phyloP scores from a whole-genome alignment of 2,113 vertebrate species.

The Apodemus sylvaticus region DNA sequence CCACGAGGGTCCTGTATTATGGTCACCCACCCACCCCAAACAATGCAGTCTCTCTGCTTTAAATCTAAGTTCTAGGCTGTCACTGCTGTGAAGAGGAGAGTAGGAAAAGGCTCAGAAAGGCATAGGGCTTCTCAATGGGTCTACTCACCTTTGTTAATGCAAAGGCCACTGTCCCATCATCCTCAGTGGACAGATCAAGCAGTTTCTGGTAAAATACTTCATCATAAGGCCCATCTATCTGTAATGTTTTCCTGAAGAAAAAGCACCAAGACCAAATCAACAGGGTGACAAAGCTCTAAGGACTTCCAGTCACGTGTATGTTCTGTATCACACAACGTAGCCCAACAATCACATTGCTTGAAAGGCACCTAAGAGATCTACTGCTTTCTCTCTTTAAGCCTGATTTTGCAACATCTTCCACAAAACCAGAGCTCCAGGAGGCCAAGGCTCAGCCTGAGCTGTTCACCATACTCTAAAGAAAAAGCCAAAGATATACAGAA shows the following conservation, averaged over 20 bases:
- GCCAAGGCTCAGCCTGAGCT: neutral
- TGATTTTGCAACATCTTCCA: neutral
- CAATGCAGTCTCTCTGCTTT: neutral
- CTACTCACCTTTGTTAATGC: constrained; percentile 91
- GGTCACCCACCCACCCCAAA: neutral
- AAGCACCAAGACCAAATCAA: neutral
- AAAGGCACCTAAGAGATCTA: neutral
- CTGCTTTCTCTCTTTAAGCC: neutral
- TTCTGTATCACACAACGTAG: too few relatives aligned
- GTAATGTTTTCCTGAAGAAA: constrained; percentile 88
- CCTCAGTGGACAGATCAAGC: constrained; percentile 91
- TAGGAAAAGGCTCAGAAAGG: neutral
- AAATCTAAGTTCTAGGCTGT: neutral
- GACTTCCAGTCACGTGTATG: neutral
- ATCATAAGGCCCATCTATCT: constrained; percentile 95
- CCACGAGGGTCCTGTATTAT: neutral
- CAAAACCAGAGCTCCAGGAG: neutral
- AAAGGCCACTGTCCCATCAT: constrained; percentile 93
- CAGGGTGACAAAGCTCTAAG: neutral
- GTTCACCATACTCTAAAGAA: neutral
- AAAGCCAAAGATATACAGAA: neutral
- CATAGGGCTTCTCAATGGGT: neutral
- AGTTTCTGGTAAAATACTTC: constrained; percentile 94
- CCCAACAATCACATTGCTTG: neutral
- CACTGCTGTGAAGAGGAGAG: neutral